A percentile compares a stretch with the other conserved stretches of the same genome.
Conservation (phyloP, 2,797 vertebrate species). For the Luscinia luscinia region DNA sequence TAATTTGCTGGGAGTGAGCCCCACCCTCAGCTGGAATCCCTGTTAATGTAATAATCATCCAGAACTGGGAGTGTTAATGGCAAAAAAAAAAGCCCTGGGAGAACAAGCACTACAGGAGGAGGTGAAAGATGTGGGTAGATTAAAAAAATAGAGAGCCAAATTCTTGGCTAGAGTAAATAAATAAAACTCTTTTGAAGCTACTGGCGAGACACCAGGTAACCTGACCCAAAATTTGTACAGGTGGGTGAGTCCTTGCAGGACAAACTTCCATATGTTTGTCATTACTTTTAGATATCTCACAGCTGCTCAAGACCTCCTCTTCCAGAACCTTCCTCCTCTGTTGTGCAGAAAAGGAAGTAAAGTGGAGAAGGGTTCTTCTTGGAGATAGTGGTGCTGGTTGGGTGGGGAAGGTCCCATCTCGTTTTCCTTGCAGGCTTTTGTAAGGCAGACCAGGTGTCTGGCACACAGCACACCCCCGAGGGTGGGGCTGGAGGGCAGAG, state of each 20-base stretch:
- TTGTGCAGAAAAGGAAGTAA: neutral
- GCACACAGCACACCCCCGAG: neutral
- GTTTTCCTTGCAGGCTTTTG: neutral
- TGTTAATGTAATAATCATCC: constrained; percentile 65
- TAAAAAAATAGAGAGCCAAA: constrained; percentile 60
- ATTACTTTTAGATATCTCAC: constrained; percentile 26
- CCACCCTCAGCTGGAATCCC: constrained; percentile 65
- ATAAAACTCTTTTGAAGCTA: constrained; percentile 68
- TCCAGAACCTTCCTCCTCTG: neutral
- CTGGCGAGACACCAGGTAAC: constrained; percentile 64
- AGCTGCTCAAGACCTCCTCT: neutral
- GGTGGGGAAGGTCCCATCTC: neutral
- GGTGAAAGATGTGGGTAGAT: constrained; percentile 70
- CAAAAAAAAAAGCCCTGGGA: constrained; percentile 61
- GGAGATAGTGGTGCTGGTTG: neutral
- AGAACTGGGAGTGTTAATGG: constrained; percentile 67
- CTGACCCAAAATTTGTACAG: constrained; percentile 71
- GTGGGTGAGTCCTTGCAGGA: constrained; percentile 53
- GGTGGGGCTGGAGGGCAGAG: neutral
- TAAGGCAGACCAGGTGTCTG: neutral
- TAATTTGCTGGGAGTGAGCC: constrained; percentile 66
- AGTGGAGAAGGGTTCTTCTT: neutral
- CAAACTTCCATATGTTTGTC: constrained; percentile 53
- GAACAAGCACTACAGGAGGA: constrained; percentile 55
- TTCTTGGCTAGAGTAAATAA: constrained; percentile 69